Conservation (phyloP, 2,888 invertebrate species). For the Idaea straminata region DNA sequence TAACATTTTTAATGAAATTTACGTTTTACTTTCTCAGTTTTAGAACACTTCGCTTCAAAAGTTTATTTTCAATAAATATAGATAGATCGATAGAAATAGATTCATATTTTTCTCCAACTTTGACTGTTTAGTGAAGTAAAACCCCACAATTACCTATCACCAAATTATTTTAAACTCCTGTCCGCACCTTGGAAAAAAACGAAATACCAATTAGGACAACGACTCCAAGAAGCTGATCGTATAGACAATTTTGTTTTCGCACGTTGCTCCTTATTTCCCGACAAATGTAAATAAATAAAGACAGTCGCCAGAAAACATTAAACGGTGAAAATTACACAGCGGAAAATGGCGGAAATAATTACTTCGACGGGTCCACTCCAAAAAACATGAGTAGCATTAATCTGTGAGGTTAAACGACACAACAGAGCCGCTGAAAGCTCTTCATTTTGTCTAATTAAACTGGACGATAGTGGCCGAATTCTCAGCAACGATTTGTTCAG, state of each 20-base stretch:
- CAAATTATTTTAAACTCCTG: not conserved
- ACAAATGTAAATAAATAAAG: conserved; percentile 22
- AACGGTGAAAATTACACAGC: conserved; percentile 5
- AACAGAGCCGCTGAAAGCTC: conserved; percentile 28
- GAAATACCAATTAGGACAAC: not conserved
- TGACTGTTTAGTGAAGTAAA: too few species aligned
- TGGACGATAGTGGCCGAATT: conserved; percentile 55
- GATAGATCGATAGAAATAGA: too few species aligned
- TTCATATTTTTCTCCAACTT: too few species aligned
- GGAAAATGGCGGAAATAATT: conserved; percentile 27
- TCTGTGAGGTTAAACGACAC: conserved; percentile 23
- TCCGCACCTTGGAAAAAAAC: not conserved
- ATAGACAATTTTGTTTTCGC: conserved; percentile 14
- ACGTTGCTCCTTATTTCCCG: conserved; percentile 18
- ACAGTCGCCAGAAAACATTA: conserved; percentile 15
- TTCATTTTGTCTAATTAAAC: conserved; percentile 26
- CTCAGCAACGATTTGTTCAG: conserved; percentile 65
- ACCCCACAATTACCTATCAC: not conserved
- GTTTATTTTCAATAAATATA: not conserved
- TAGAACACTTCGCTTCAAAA: conserved; percentile 10
- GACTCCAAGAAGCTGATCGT: not conserved
- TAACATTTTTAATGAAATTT: conserved; percentile 42
- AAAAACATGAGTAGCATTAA: conserved; percentile 25
- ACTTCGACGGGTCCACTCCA: conserved; percentile 22
- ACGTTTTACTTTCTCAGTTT: too few species aligned